These are phyloP conservation scores for Actinernus sp. DNA, from an alignment of 92 coral and sea anemone species.

Conservation along the genomic window DNA sequence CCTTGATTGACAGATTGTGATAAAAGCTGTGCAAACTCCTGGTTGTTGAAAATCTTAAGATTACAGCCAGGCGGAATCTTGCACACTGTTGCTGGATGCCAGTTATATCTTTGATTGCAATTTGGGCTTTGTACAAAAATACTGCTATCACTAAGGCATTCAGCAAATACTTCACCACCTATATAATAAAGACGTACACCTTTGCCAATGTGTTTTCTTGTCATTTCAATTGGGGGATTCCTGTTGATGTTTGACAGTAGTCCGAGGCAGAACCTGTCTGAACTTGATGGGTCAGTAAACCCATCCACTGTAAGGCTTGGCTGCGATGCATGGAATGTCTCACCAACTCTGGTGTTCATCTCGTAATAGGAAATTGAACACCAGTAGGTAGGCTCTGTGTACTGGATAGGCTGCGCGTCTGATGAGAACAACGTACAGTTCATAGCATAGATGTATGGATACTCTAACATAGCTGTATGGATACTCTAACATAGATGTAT, in stretches of 20 bases:
- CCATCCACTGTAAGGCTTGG: slow-evolving; percentile 98
- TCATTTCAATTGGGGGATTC: slow-evolving; percentile 92
- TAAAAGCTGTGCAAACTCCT: slow-evolving; percentile 95
- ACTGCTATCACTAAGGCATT: slow-evolving; percentile 97
- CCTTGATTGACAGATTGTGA: slow-evolving; percentile 99
- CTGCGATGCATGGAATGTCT: slow-evolving; percentile 86
- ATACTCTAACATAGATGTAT: no score
- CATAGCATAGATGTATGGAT: no score
- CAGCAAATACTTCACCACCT: slow-evolving; percentile 98
- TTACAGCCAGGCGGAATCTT: slow-evolving; percentile 98
- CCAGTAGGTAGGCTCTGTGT: slow-evolving; percentile 93
- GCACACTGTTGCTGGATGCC: slow-evolving; percentile 99
- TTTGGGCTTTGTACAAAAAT: slow-evolving; percentile 98
- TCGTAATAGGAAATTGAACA: slow-evolving; percentile 94
- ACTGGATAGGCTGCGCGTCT: slow-evolving; percentile 98
- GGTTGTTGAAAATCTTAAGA: slow-evolving; percentile 95
- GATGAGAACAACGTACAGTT: neutral
- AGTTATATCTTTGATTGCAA: slow-evolving; percentile 96
- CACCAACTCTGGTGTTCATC: slow-evolving; percentile 95
- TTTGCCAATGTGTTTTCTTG: slow-evolving; percentile 95
- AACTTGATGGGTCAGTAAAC: slow-evolving; percentile 95
- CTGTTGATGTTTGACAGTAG: slow-evolving; percentile 95
- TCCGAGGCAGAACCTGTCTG: slow-evolving; percentile 94
- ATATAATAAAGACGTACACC: slow-evolving; percentile 98
- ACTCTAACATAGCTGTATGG: no score